Base-by-base conservation (phyloP, 2,113 vertebrate species). In the Micronycteris hirsuta region DNA sequence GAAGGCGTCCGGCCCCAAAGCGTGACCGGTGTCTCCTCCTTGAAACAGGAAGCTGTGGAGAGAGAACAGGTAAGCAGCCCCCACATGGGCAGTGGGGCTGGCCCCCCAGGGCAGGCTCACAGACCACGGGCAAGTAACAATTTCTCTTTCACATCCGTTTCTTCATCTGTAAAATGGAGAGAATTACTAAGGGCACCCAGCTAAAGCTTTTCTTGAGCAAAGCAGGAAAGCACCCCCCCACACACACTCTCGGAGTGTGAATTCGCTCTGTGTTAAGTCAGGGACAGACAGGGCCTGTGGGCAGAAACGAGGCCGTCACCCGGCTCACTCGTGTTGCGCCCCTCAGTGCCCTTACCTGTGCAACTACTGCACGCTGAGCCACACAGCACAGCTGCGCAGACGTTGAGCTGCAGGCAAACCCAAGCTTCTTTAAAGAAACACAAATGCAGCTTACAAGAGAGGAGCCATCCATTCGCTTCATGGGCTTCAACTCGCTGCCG, bases 61-160 rank as follows among this genome's bases (percentile, higher is more conserved):
- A 28, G 24, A 67, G 56, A 10, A 4, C n/a, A 3, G 0, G 7
- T 3, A 1, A 4, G 14, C 0, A 2, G 14, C 12, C 33, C 10
- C 49, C 71, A 7, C 7, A 3, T 0, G 52, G 19, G 61, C 9
- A 1, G 28, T 4, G 3, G 0, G 6, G 41, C 49, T 28, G 2
- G 52, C 36, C 0, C 47, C 45, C 52, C 7, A 3, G 16, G 38
- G 5, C 54, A 7, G 19, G 52, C 52, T 17, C 12, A 0, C 1
- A 8, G 61, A 84, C 49, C 5, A 8, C 2, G 0, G 78, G 61
- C 54, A 61, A 15, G 7, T 12, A 4, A n/a, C 2, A 47, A 24
- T 28, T 5, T 52, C 54, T 74, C 26, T 10, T 10, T 14, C 0
- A 2, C 36, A 16, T 49, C 74, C 2, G 26, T 49, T 4, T n/a